Conservation (phyloP, 2,888 invertebrate species). For the Ormyrus nitidulus region DNA sequence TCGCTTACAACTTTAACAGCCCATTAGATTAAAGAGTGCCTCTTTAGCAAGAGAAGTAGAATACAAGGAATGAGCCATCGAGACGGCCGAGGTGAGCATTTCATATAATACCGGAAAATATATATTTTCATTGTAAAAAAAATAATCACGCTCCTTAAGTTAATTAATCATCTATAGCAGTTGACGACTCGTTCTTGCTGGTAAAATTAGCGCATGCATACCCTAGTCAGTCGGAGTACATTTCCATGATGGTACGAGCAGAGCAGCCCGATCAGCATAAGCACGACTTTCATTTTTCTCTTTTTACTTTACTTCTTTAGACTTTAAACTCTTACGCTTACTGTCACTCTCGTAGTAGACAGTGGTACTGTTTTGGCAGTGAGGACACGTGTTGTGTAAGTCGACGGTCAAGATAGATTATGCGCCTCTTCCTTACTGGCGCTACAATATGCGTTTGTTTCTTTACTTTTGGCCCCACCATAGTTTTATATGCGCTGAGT, state of each 20-base stretch:
- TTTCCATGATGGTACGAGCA: conserved; percentile 59
- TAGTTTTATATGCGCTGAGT: conserved; percentile 67
- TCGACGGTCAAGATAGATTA: conserved; percentile 62
- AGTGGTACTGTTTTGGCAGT: conserved; percentile 72
- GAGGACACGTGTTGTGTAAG: conserved; percentile 69
- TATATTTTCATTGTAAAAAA: conserved; percentile 74
- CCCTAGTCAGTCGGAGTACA: conserved; percentile 70
- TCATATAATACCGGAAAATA: conserved; percentile 75
- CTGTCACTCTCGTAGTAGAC: conserved; percentile 58
- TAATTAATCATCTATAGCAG: conserved; percentile 73
- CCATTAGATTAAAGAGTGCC: conserved; percentile 18
- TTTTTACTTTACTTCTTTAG: conserved; percentile 27
- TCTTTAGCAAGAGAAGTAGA: conserved; percentile 43
- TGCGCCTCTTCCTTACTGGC: conserved; percentile 45
- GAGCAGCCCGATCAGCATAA: conserved; percentile 62
- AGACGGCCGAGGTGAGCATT: conserved; percentile 71
- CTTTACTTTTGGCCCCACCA: conserved; percentile 70
- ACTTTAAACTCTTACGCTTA: conserved; percentile 7
- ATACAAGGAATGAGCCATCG: conserved; percentile 59
- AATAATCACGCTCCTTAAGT: conserved; percentile 74
- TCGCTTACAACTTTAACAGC: conserved; percentile 6
- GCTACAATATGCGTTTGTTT: conserved; percentile 47
- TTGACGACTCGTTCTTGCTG: conserved; percentile 69
- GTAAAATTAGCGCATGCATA: conserved; percentile 70
- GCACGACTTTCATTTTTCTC: conserved; percentile 59